phyloP scores from a whole-genome alignment of 2,888 invertebrate genomes.

The Lycophotia porphyrea region DNA sequence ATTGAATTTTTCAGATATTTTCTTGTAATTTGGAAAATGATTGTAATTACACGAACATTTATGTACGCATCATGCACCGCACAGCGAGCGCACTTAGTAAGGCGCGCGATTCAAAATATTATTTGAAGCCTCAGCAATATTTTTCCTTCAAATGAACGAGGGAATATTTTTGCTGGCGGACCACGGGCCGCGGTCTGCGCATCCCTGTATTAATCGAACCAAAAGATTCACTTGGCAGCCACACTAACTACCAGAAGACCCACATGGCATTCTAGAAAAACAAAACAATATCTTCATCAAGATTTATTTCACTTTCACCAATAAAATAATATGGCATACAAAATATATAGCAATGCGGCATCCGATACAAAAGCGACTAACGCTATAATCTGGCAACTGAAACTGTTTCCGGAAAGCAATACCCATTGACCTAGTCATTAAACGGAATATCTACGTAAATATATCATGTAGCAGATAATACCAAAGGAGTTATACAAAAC shows the following conservation, averaged over 20 bases:
- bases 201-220: too few relatives aligned
- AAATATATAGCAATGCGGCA: conserved; percentile 10
- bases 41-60: too few relatives aligned
- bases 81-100: too few relatives aligned
- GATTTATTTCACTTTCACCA: conserved; percentile 21
- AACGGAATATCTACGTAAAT: conserved; percentile 39
- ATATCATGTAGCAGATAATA: conserved; percentile 44
- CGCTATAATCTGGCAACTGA: conserved; percentile 47
- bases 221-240: neutral
- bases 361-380: conserved; percentile 20
- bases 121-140: too few relatives aligned
- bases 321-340: conserved; percentile 19
- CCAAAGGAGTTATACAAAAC: conserved; percentile 29
- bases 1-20: too few relatives aligned
- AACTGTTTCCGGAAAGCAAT: conserved; percentile 32
- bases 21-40: too few relatives aligned
- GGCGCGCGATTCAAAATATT: too few relatives aligned
- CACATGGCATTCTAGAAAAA: neutral
- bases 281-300: neutral
- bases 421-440: conserved; percentile 52
- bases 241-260: neutral
- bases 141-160: too few relatives aligned
- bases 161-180: too few relatives aligned
- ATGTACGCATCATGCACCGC: too few relatives aligned
- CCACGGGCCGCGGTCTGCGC: too few relatives aligned